phyloP scores from a whole-genome alignment of 2,113 vertebrate species.

The Philantomba maxwellii region DNA sequence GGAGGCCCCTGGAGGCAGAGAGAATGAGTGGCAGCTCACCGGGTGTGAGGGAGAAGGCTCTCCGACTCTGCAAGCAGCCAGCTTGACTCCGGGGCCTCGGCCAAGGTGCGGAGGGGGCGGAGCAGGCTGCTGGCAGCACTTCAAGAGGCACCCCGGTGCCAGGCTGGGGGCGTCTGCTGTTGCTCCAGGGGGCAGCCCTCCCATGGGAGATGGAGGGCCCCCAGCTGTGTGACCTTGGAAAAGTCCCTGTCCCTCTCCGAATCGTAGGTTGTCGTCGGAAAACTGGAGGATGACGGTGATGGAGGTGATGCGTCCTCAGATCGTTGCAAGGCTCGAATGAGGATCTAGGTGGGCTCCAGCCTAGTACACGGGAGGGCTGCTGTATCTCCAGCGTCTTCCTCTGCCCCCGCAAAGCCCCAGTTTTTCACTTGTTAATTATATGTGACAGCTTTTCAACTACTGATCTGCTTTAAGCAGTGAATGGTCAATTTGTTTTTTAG shows the following conservation, averaged over 20 bases:
- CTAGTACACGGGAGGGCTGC: rapidly evolving
- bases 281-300: neutral
- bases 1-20: neutral
- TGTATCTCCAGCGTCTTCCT: rapidly evolving
- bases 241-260: neutral
- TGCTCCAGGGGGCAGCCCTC: neutral
- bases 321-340: neutral
- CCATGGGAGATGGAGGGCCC: rapidly evolving
- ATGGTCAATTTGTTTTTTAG: neutral
- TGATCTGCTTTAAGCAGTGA: neutral
- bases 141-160: neutral
- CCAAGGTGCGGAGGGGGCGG: neutral
- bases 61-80: neutral
- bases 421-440: rapidly evolving
- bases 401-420: rapidly evolving
- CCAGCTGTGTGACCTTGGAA: neutral
- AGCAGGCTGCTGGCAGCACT: neutral
- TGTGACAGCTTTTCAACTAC: neutral
- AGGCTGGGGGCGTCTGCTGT: neutral
- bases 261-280: rapidly evolving
- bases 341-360: neutral
- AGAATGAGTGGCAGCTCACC: rapidly evolving
- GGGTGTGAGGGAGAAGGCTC: neutral
- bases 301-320: rapidly evolving
- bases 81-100: rapidly evolving